Evolutionary conservation across 2,888 invertebrate species (phyloP).

Genomic region (Tiphia femorata): DNA sequence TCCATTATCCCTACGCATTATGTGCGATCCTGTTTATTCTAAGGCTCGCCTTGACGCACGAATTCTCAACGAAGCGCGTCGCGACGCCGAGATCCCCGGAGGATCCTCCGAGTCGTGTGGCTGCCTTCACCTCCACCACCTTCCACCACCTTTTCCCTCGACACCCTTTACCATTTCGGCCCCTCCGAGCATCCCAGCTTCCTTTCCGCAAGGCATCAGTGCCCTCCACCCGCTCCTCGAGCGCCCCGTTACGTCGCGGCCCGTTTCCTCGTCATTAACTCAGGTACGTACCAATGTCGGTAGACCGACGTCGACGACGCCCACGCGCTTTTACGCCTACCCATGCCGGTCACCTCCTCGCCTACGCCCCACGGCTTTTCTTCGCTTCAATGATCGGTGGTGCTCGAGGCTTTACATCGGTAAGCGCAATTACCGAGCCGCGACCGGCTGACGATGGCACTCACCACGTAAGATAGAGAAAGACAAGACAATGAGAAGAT

Average conservation of each 20-base stretch:
- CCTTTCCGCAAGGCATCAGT: too few relatives aligned
- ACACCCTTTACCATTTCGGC: slow-evolving; percentile 22
- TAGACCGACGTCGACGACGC: slow-evolving; percentile 4
- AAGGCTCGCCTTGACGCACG: slow-evolving; percentile 18
- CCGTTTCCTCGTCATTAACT: slow-evolving; percentile 41
- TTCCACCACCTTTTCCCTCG: neutral
- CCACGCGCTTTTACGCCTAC: slow-evolving; percentile 29
- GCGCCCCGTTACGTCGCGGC: too few relatives aligned
- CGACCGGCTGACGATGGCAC: slow-evolving; percentile 29
- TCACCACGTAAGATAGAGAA: too few relatives aligned
- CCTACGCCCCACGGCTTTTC: slow-evolving; percentile 29
- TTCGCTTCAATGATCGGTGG: slow-evolving; percentile 27
- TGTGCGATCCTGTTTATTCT: slow-evolving; percentile 29
- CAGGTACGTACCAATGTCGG: slow-evolving; percentile 16
- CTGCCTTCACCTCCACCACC: neutral
- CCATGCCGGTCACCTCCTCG: slow-evolving; percentile 11
- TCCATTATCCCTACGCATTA: slow-evolving; percentile 35
- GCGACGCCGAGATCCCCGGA: too few relatives aligned
- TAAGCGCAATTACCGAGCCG: slow-evolving; percentile 34
- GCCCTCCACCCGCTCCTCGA: too few relatives aligned
- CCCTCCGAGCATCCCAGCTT: neutral
- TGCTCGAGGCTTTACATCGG: slow-evolving; percentile 22
- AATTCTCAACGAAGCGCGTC: neutral
- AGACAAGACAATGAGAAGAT: slow-evolving; percentile 6
- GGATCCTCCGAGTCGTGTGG: too few relatives aligned